Base-by-base conservation (phyloP, 1,140 invertebrate species). In the Anastatus disparis region DNA sequence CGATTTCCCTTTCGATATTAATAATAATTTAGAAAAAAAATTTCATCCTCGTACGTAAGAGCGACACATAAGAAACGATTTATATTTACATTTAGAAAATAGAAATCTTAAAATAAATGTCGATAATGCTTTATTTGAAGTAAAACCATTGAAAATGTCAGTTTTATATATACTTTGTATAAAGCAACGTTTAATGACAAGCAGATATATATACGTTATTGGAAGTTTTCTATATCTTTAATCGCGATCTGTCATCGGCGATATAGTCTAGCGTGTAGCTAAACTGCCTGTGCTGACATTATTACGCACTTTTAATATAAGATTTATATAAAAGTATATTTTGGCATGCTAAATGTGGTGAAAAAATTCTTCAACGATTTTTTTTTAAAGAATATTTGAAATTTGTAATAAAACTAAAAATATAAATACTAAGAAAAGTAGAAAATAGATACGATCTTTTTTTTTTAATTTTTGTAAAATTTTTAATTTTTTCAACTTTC, bases 241-340 rank as follows among this genome's bases (percentile, higher is more conserved):
- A 68, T 68, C 44, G 55, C 44, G 42, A 68, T 68, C 65, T 59
- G 9, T 27, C 17, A 59, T 68, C 55, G n/a, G 40, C 6, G 22
- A 50, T n/a, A n/a, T 24, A 15, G 29, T 52, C n/a, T n/a, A 46
- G 48, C 29, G 31, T n/a, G n/a, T n/a, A n/a, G 8, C 20, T 46
- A 56, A 6, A 35, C 53, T 17, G n/a, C n/a, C 48, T 40, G 29
- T 38, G 10, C 29, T 27, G 42, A 29, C 65, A 59, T 61, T 56
- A 24, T n/a, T n/a, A 42, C 55, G 40, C 66, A 29, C 55, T 20
- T 58, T 6, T 59, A 59, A 59, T 67, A 44, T 17, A 22, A 15
- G 26, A 65, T 65, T 31, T 29, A 35, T 35, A 35, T 35, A 10
- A 35, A 10, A 6, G 31, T 35, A 35, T 35, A 10, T 35, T 10